A percentile compares a stretch with the other conserved stretches of the same genome.
Conservation (phyloP, 2,888 invertebrate species). For the Apamea crenata region DNA sequence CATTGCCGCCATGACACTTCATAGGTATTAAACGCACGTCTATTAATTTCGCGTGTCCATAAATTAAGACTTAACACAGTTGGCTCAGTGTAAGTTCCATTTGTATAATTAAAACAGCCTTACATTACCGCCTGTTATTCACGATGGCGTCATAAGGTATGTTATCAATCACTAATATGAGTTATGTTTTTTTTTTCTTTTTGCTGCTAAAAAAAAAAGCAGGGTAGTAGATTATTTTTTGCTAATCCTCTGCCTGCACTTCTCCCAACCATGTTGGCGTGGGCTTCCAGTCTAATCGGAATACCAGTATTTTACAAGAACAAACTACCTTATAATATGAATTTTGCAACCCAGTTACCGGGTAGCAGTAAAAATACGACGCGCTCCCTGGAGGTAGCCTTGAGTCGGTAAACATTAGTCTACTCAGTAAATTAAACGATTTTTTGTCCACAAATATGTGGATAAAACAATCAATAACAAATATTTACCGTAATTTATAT, state of each 20-base stretch:
- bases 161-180: constrained; percentile 36
- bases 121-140: constrained; percentile 43
- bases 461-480: background rate
- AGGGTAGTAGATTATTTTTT: background rate
- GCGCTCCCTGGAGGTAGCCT: background rate
- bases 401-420: no score
- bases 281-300: no score
- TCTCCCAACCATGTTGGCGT: no score
- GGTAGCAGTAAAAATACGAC: background rate
- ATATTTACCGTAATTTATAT: background rate
- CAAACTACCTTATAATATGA: background rate
- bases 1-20: background rate
- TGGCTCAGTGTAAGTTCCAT: constrained; percentile 53
- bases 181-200: constrained; percentile 1
- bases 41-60: constrained; percentile 64
- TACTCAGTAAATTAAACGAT: background rate
- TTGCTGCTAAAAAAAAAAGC: background rate
- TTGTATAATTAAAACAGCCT: constrained; percentile 64
- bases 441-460: background rate
- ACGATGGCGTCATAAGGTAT: constrained; percentile 33
- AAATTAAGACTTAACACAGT: constrained; percentile 59
- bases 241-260: no score
- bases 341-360: background rate
- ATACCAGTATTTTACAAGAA: background rate
- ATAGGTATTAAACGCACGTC: constrained; percentile 8